These are phyloP conservation scores for Apamea epomidion DNA, from an alignment of 2,888 invertebrate genomes.

Conservation along the genomic window DNA sequence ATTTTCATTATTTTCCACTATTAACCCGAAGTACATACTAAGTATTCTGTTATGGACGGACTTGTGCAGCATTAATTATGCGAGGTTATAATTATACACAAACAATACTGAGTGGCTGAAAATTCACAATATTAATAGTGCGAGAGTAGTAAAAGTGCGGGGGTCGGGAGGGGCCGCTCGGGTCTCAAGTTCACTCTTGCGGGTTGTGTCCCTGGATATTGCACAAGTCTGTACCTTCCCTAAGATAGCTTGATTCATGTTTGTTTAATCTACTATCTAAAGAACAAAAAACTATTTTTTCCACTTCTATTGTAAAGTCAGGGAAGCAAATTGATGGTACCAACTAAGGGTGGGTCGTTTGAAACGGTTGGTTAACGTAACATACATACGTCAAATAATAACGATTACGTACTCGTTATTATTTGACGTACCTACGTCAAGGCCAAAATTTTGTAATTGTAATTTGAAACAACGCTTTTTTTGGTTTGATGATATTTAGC, in stretches of 20 bases:
- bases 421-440: no score
- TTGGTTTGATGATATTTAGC: no score
- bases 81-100: background rate
- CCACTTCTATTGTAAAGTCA: constrained; percentile 1
- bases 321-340: background rate
- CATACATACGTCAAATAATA: no score
- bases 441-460: no score
- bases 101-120: background rate
- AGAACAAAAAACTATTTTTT: background rate
- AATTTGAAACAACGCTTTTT: no score
- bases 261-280: constrained; percentile 5
- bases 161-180: no score
- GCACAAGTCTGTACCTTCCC: constrained; percentile 1
- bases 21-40: constrained; percentile 11
- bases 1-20: constrained; percentile 10
- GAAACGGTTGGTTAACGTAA: no score
- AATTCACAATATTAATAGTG: background rate
- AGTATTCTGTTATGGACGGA: background rate
- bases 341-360: no score
- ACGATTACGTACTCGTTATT: no score
- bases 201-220: background rate
- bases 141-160: no score
- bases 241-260: background rate
- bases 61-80: background rate
- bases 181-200: no score